phyloP scores from a whole-genome alignment of 2,113 vertebrate genomes.

The Ptychochromis oligacanthus region DNA sequence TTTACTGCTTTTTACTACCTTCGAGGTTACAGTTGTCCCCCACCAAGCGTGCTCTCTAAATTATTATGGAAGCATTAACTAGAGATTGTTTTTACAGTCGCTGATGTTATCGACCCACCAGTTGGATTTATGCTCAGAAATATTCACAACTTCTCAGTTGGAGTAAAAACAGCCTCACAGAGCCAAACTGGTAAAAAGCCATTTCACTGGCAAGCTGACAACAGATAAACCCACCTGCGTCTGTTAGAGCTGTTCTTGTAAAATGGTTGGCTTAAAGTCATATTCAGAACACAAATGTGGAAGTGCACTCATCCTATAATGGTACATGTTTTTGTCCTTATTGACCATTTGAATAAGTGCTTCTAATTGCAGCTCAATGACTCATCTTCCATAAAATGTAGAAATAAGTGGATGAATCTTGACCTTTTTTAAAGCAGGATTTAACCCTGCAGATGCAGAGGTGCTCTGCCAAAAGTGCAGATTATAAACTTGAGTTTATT shows the following conservation, averaged over 20 bases:
- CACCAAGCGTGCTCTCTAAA: neutral
- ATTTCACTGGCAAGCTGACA: conserved; percentile 1
- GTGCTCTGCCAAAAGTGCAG: neutral
- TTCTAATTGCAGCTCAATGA: neutral
- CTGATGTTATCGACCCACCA: conserved; percentile 6
- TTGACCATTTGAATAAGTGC: neutral
- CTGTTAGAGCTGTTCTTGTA: conserved; percentile 1
- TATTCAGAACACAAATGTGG: neutral
- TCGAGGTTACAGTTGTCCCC: neutral
- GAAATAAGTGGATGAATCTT: neutral
- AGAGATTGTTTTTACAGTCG: conserved; percentile 21
- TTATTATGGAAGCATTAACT: conserved; percentile 28
- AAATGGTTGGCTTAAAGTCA: neutral
- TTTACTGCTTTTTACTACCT: neutral
- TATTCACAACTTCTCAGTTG: conserved; percentile 12
- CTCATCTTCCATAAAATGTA: neutral
- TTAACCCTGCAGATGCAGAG: neutral
- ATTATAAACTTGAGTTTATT: neutral
- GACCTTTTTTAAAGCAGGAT: neutral
- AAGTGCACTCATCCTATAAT: neutral
- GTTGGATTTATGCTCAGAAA: conserved; percentile 22
- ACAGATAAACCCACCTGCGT: conserved; percentile 2
- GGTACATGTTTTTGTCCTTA: neutral
- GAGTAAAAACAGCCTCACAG: neutral
- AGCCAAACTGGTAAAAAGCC: conserved; percentile 7